These are phyloP conservation scores for Pyrocephalus nanus DNA, from an alignment of 2,797 vertebrate genomes.

Conservation along the genomic window DNA sequence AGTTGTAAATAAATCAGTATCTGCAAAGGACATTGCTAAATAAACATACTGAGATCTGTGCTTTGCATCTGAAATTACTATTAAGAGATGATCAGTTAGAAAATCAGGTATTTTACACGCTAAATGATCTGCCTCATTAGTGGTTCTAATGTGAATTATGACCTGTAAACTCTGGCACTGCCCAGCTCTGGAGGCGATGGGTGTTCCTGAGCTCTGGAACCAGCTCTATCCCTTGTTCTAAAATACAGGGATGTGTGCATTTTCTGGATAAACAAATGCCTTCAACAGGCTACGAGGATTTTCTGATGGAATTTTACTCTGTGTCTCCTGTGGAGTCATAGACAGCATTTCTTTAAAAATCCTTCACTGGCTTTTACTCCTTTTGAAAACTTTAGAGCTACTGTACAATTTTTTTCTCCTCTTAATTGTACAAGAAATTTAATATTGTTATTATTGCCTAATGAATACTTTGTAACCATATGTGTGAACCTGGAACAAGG, in stretches of 20 bases:
- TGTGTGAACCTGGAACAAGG: background rate
- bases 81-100: background rate
- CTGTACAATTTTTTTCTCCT: too few species aligned
- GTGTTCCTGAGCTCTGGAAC: background rate
- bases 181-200: too few species aligned
- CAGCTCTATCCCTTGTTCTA: background rate
- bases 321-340: background rate
- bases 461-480: background rate
- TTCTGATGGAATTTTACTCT: background rate
- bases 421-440: background rate
- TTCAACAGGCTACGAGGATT: background rate
- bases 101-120: background rate
- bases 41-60: background rate
- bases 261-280: background rate
- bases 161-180: background rate
- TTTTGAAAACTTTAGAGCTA: background rate
- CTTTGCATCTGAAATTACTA: background rate
- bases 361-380: background rate
- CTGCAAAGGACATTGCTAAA: background rate
- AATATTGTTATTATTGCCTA: background rate
- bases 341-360: background rate
- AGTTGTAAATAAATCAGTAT: background rate
- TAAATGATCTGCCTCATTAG: background rate
- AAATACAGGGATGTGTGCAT: background rate
- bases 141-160: background rate